Base-by-base conservation (phyloP, 2,888 invertebrate species). In the Spisula solida region DNA sequence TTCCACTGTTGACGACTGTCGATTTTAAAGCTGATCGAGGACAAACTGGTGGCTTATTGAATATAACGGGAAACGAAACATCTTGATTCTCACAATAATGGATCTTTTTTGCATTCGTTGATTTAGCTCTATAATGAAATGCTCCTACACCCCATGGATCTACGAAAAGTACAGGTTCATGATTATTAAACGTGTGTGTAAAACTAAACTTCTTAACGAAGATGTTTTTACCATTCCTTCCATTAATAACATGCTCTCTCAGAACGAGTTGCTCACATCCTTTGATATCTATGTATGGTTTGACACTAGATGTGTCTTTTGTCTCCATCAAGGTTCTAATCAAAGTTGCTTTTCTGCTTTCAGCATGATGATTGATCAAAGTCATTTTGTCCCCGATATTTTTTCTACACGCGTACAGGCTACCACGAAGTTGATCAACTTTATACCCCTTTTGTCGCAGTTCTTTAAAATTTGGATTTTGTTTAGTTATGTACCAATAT, bases 41-140 rank as follows among this genome's bases (percentile, higher is more conserved):
- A 84, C 84, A 84, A 47, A 84, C 47, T 25, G 84, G 84, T 75
- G 75, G 34, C 18, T 75, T 84, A 47, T 84, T 84, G 51, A 84
- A 84, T 47, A 84, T 84, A n/a, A 84, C 84, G 10, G 84, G 84
- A 75, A 84, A 84, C 25, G 70, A 29, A 12, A 75, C 70, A 75
- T 84, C 84, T 18, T 84, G 47, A 29, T 84, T 84, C 16, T 84
- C 84, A 29, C 84, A 75, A 31, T 84, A 48, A 4, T 47, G 66
- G n/a, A 75, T 20, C 18, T 48, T 84, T 2, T 48, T 51, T 25
- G 84, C 47, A 25, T 84, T 70, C 12, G 84, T 8, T 14, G 47
- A 29, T 48, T 84, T 84, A 12, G 48, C 84, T 25, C 84, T 20
- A 48, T 70, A 75, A 25, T 84, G 84, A 75, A 48, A 84, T 20